phyloP scores from a whole-genome alignment of 2,797 vertebrate genomes.

The Dipus sagitta region DNA sequence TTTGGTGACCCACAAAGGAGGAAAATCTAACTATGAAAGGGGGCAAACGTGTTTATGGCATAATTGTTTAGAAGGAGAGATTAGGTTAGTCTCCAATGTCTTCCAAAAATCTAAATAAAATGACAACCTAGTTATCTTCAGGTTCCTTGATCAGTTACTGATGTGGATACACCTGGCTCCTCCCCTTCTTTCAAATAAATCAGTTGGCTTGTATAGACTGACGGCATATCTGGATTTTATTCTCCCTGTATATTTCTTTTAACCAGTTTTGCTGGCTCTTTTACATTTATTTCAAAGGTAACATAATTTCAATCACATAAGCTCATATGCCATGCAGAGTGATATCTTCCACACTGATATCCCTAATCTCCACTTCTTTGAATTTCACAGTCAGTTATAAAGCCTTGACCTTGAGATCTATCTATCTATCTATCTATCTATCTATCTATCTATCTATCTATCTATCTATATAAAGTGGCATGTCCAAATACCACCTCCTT shows the following conservation, averaged over 20 bases:
- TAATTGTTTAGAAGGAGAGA: neutral
- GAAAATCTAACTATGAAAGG: neutral
- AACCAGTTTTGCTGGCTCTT: neutral
- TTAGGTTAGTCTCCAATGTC: neutral
- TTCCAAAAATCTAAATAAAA: neutral
- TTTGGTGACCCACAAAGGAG: neutral
- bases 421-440: too few species aligned
- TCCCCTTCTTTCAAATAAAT: neutral
- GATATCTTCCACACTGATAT: neutral
- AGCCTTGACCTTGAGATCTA: neutral
- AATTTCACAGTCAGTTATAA: conserved; percentile 21
- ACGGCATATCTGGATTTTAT: neutral
- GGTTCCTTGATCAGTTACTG: neutral
- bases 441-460: too few species aligned
- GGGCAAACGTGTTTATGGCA: neutral
- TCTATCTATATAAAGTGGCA: too few species aligned
- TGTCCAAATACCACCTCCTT: neutral
- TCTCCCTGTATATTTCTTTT: neutral
- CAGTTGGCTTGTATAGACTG: neutral
- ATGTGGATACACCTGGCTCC: neutral
- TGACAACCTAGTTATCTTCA: neutral
- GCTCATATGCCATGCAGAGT: neutral
- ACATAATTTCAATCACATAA: neutral
- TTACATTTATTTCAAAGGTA: neutral
- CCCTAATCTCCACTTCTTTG: neutral